phyloP scores from a whole-genome alignment of 2,888 invertebrate species.

The Syrista parreyssii region DNA sequence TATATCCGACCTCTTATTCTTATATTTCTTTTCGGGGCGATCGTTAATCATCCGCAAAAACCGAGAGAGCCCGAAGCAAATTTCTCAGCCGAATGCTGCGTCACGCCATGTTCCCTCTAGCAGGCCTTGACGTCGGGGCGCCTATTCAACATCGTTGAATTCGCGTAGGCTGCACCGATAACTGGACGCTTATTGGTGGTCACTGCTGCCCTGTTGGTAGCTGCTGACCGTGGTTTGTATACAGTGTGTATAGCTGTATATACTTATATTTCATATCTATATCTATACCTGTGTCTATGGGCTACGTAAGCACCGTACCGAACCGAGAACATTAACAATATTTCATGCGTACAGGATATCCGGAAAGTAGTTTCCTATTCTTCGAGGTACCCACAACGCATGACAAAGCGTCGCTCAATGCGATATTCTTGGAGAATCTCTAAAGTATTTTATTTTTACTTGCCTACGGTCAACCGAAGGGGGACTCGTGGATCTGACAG shows the following conservation, averaged over 20 bases:
- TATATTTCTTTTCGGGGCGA: conserved; percentile 28
- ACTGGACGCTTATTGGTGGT: neutral
- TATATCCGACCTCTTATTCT: conserved; percentile 23
- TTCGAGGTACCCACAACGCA: conserved; percentile 41
- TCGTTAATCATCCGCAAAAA: conserved; percentile 59
- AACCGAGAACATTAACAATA: conserved; percentile 42
- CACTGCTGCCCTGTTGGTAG: neutral
- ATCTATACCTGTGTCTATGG: neutral
- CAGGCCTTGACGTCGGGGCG: neutral
- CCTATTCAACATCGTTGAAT: neutral
- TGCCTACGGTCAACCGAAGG: neutral
- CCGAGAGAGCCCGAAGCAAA: conserved; percentile 37
- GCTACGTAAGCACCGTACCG: neutral
- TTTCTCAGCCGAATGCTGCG: conserved; percentile 49
- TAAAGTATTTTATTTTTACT: neutral
- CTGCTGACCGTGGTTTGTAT: neutral
- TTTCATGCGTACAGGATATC: conserved; percentile 52
- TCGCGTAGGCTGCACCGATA: neutral
- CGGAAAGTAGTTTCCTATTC: conserved; percentile 48
- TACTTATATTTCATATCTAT: neutral
- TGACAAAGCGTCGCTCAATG: neutral
- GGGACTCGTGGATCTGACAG: neutral
- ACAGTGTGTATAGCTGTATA: neutral
- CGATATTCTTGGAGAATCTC: neutral
- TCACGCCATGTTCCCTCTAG: conserved; percentile 33